These are phyloP conservation scores for Nasonia longicornis DNA, from an alignment of 1,140 invertebrate species.

Conservation along the genomic window DNA sequence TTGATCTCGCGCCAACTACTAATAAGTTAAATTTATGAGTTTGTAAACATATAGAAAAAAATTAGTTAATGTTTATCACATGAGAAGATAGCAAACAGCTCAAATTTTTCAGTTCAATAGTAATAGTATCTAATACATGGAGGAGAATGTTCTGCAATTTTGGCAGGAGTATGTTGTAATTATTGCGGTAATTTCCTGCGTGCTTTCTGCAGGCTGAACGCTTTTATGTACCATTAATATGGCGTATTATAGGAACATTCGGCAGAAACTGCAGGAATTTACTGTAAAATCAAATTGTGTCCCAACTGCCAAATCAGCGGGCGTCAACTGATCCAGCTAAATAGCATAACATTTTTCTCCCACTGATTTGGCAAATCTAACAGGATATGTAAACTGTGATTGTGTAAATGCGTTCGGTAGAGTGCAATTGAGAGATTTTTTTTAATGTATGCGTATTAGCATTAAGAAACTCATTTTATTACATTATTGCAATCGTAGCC, in stretches of 20 bases:
- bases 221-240: no score
- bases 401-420: constrained; percentile 51
- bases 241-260: no score
- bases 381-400: constrained; percentile 51
- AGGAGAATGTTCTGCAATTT: no score
- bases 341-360: no score
- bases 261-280: no score
- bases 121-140: constrained; percentile 14
- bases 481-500: constrained; percentile 39
- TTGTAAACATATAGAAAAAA: constrained; percentile 2
- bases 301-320: no score
- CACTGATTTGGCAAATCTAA: constrained; percentile 43
- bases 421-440: constrained; percentile 49
- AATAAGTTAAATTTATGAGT: not conserved
- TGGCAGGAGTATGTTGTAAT: no score
- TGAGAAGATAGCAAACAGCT: constrained; percentile 7
- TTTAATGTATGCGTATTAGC: constrained; percentile 37
- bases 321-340: no score
- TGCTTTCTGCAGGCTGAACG: no score
- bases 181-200: no score
- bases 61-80: not conserved
- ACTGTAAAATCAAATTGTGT: no score
- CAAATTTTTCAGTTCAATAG: constrained; percentile 35
- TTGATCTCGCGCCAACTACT: constrained; percentile 3
- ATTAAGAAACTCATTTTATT: constrained; percentile 21